Evolutionary conservation across 2,113 vertebrate species (phyloP).

Genomic region (Tichodroma muraria): DNA sequence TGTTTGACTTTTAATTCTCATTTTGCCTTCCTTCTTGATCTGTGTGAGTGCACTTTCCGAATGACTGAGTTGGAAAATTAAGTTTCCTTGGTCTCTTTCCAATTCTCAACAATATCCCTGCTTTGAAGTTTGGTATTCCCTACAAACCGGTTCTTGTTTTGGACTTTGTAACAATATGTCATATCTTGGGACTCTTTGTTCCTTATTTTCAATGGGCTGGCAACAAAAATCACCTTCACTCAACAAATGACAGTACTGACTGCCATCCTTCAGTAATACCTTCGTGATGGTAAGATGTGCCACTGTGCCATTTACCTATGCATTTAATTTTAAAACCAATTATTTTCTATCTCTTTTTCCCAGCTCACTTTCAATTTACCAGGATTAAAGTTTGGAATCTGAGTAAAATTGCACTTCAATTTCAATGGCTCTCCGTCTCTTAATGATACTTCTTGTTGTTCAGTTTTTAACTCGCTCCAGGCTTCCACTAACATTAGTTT

Average conservation of each 20-base stretch:
- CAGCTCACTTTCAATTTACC: background rate
- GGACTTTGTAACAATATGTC: background rate
- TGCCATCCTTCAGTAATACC: background rate
- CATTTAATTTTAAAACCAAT: background rate
- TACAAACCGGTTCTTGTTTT: background rate
- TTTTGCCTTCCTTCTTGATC: background rate
- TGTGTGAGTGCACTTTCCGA: background rate
- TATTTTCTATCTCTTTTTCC: background rate
- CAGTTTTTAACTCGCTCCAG: background rate
- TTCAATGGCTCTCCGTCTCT: background rate
- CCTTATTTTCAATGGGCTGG: background rate
- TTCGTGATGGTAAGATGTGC: background rate
- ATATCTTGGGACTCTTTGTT: background rate
- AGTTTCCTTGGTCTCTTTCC: background rate
- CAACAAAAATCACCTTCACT: background rate
- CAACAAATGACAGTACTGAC: fast-evolving
- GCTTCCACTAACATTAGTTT: background rate
- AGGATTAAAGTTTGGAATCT: background rate
- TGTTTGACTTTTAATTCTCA: background rate
- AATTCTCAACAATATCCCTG: background rate
- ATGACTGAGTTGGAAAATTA: background rate
- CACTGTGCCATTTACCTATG: background rate
- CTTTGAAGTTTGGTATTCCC: background rate
- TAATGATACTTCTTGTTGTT: background rate
- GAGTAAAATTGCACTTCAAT: background rate